Evolutionary conservation across 2,797 vertebrate genomes (phyloP).

Genomic region (Cyprinodon diabolis): DNA sequence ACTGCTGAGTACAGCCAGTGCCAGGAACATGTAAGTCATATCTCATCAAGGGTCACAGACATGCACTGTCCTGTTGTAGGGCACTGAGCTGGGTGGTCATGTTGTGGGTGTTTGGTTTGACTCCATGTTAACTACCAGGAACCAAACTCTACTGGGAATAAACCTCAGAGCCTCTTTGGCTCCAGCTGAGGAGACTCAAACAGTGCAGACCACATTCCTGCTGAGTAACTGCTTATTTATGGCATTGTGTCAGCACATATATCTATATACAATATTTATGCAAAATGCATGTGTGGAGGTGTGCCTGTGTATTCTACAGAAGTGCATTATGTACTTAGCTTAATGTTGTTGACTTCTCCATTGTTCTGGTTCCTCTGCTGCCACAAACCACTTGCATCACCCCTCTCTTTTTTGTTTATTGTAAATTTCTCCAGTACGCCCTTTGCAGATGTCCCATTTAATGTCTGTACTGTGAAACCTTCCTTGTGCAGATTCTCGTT

Average conservation of each 20-base stretch:
- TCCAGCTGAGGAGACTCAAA: conserved; percentile 46
- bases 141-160: conserved; percentile 27
- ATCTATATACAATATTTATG: conserved; percentile 38
- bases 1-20: not conserved
- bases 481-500: conserved; percentile 42
- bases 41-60: not conserved
- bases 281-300: conserved; percentile 19
- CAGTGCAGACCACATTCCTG: conserved; percentile 41
- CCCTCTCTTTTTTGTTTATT: conserved; percentile 34
- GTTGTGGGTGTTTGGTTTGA: conserved; percentile 32
- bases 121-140: conserved; percentile 52
- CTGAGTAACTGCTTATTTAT: conserved; percentile 42
- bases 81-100: conserved; percentile 58
- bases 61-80: conserved; percentile 15
- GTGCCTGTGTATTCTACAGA: conserved; percentile 25
- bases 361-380: conserved; percentile 50
- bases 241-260: conserved; percentile 15
- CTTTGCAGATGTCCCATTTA: conserved; percentile 40
- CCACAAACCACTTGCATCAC: conserved; percentile 27
- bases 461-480: conserved; percentile 20
- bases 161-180: conserved; percentile 37
- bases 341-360: conserved; percentile 43
- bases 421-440: conserved; percentile 17
- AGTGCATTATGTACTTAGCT: conserved; percentile 34
- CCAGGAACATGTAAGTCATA: not conserved